Evolutionary conservation across 2,797 vertebrate genomes (phyloP).

Genomic region (Sparus aurata): DNA sequence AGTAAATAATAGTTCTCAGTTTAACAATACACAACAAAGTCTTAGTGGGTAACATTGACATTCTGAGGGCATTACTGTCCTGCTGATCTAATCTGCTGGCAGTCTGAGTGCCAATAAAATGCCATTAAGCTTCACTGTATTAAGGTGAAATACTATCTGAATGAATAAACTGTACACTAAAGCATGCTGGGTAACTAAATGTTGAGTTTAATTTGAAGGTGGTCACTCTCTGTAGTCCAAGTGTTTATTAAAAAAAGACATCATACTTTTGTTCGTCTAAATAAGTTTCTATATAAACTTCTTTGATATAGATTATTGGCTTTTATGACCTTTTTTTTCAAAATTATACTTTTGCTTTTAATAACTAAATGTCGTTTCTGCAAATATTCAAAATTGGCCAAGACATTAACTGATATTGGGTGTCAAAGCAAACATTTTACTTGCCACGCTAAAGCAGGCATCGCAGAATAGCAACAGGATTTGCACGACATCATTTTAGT

Average conservation of each 20-base stretch:
- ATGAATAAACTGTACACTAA: not conserved
- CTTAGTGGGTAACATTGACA: not conserved
- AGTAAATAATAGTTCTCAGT: not conserved
- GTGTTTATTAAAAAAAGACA: not conserved
- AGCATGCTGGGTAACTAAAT: not conserved
- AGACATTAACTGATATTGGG: not conserved
- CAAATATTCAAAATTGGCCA: not conserved
- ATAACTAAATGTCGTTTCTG: conserved; percentile 10
- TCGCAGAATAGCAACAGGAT: conserved; percentile 31
- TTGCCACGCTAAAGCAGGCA: conserved; percentile 5
- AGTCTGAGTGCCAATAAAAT: not conserved
- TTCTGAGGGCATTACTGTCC: not conserved
- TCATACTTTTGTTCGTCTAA: not conserved
- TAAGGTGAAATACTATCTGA: not conserved
- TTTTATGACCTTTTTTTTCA: not conserved
- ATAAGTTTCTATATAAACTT: not conserved
- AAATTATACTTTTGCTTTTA: not conserved
- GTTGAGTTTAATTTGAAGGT: not conserved
- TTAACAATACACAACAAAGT: not conserved
- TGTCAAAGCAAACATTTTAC: conserved; percentile 44
- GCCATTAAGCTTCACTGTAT: not conserved
- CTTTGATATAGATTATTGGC: not conserved
- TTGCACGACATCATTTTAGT: conserved; percentile 27
- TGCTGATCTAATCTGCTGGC: not conserved
- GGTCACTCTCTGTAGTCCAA: not conserved